A percentile compares a stretch with the other conserved stretches of the same genome.
These are phyloP conservation scores for Drosophila antonietae DNA, from an alignment of 2,888 invertebrate species.

Conservation along the genomic window DNA sequence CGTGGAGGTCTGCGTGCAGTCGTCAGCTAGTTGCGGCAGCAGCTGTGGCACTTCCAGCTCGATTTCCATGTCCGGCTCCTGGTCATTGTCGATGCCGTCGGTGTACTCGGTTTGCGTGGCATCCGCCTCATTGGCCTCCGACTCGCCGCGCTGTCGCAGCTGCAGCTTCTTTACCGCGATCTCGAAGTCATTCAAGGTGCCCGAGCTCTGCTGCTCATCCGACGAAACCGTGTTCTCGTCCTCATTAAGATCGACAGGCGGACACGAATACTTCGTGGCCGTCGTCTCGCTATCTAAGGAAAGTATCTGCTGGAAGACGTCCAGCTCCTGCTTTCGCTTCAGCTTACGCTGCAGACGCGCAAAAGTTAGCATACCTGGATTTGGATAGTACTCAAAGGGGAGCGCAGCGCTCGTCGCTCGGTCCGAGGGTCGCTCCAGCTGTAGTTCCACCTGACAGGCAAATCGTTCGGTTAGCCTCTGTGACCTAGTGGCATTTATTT, in stretches of 20 bases:
- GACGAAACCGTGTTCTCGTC: constrained; percentile 74
- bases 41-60: constrained; percentile 76
- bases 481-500: too few species aligned
- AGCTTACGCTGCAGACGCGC: constrained; percentile 87
- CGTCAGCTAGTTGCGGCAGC: constrained; percentile 73
- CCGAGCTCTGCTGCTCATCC: constrained; percentile 78
- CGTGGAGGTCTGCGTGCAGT: constrained; percentile 80
- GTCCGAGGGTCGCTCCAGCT: constrained; percentile 93
- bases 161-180: constrained; percentile 69
- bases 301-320: constrained; percentile 86
- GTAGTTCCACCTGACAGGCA: constrained; percentile 89
- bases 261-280: constrained; percentile 78
- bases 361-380: constrained; percentile 92
- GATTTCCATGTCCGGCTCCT: constrained; percentile 75
- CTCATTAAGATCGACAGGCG: constrained; percentile 68
- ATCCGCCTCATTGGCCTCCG: constrained; percentile 75
- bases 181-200: constrained; percentile 77
- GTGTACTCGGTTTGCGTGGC: constrained; percentile 64
- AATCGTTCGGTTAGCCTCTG: background rate
- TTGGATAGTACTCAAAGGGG: constrained; percentile 89
- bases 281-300: constrained; percentile 85
- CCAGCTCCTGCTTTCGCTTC: constrained; percentile 86
- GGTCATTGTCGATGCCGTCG: constrained; percentile 62
- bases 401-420: constrained; percentile 91
- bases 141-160: constrained; percentile 61